Percentiles rank a stretch among this genome's conserved stretches.
Evolutionary conservation across 2,888 invertebrate genomes (phyloP).

Genomic region (Chrysodeixis includens): DNA sequence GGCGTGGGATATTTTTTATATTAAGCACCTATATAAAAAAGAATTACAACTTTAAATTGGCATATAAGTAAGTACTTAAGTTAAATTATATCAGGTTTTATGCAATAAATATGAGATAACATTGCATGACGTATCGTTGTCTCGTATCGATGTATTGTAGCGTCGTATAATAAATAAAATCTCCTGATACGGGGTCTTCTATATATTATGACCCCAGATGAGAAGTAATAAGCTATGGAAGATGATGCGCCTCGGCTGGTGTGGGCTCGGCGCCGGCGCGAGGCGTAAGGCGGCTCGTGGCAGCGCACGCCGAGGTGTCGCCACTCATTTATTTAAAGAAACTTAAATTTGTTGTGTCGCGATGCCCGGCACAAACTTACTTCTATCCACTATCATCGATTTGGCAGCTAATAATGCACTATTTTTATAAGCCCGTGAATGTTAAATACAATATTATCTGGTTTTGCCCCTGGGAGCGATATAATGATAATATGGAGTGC

Average conservation of each 20-base stretch:
- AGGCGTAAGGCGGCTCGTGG: neutral
- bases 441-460: conserved; percentile 7
- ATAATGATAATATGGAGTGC: neutral
- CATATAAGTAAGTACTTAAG: no score
- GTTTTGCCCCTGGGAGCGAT: conserved; percentile 1
- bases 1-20: no score
- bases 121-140: no score
- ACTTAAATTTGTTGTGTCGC: conserved; percentile 8
- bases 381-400: conserved; percentile 28
- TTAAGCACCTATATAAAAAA: no score
- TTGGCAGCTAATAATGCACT: conserved; percentile 49
- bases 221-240: neutral
- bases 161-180: no score
- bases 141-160: no score
- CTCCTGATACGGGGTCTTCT: no score
- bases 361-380: conserved; percentile 10
- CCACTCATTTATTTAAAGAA: conserved; percentile 3
- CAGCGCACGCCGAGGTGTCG: neutral
- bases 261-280: neutral
- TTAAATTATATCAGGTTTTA: no score
- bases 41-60: no score
- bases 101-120: no score
- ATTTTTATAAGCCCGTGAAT: conserved; percentile 49
- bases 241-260: neutral
- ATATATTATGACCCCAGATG: no score